Base-by-base conservation (phyloP, 2,113 vertebrate species). In the Ploceus nigricollis region DNA sequence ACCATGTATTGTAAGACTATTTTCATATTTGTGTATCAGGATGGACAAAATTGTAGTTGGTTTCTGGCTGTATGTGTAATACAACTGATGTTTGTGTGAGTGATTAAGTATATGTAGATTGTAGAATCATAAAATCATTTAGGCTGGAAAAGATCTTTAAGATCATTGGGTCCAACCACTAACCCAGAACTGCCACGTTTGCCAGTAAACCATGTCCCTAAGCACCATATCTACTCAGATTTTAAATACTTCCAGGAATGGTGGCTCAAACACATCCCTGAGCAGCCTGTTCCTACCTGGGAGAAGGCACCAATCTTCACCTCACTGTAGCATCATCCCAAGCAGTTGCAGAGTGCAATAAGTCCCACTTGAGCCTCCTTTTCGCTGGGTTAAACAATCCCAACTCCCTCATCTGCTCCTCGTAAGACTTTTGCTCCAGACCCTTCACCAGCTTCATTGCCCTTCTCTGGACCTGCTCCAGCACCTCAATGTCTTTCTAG, bases 271-370 rank as follows among this genome's bases (percentile, higher is more conserved):
- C 12, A 44, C 18, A 9, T 65, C 8, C 19, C 7, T 73, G 44
- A 47, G 51, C 37, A 58, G 37, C 12, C 12, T 44, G 6, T 19
- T 88, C 68, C 22, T 53, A 19, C 15, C 7, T 31, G 61, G 20
- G 14, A 61, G 30, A 54, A 61, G 24, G n/a, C 25, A 19, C 13
- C 5, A n/a, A 22, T 9, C 9, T 7, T 37, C 21, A 61, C 10
- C 14, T 69, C 24, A 45, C 20, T 13, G 6, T 39, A 66, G 14
- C 23, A n/a, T 18, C 28, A 28, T 18, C 14, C 61, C 47, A 21
- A 1, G 0, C 9, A 69, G 30, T 7, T 68, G 9, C 31, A 35
- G 30, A 35, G 40, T 15, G 9, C 0, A 0, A 25, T 47, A 53
- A 75, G 4, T 75, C 11, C 3, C 37, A 24, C 19, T 33, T 17